Conservation (phyloP, 2,113 vertebrate species). For the Setophaga kirtlandii region DNA sequence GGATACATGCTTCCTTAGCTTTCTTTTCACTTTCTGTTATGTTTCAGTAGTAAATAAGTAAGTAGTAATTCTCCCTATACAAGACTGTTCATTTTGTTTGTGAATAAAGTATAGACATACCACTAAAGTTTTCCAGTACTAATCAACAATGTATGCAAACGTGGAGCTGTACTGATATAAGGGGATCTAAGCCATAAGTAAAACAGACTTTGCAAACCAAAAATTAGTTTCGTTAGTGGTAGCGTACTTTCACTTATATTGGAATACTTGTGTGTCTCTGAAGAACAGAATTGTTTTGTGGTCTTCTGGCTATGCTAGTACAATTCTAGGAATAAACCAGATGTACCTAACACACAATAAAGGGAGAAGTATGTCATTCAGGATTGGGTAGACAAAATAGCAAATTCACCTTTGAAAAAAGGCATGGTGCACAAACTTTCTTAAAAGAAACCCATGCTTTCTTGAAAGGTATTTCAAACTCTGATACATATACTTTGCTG, state of each 20-base stretch:
- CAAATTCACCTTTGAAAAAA: neutral
- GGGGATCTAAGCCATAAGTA: neutral
- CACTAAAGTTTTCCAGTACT: neutral
- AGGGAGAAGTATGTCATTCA: neutral
- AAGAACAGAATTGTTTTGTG: neutral
- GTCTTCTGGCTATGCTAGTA: neutral
- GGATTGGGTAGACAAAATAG: neutral
- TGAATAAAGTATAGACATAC: neutral
- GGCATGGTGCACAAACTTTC: neutral
- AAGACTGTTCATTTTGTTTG: neutral
- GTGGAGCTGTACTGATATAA: neutral
- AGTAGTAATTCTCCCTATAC: neutral
- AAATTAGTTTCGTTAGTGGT: neutral
- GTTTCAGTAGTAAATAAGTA: neutral
- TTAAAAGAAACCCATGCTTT: neutral
- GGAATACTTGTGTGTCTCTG: neutral
- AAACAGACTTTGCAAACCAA: neutral
- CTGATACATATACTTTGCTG: neutral
- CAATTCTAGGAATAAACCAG: neutral
- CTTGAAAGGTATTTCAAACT: neutral
- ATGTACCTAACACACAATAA: neutral
- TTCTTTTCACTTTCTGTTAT: neutral
- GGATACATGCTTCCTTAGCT: neutral
- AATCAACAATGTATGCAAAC: neutral
- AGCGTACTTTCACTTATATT: neutral